phyloP scores from a whole-genome alignment of 2,888 invertebrate genomes.

The Apotomis turbidana region DNA sequence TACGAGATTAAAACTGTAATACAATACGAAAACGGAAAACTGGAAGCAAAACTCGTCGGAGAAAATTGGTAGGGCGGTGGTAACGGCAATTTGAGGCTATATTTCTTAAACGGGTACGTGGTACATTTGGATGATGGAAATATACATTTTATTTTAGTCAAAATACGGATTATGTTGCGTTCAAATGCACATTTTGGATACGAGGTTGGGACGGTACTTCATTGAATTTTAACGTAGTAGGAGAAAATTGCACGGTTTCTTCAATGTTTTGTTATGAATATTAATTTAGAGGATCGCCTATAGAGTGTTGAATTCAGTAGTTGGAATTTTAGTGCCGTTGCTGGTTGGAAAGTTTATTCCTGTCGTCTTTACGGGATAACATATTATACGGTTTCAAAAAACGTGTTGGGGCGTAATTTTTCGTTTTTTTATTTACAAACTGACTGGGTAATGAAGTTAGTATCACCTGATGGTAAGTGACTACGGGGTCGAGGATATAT shows the following conservation, averaged over 20 bases:
- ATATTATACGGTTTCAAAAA: too few species aligned
- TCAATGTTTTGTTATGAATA: slow-evolving; percentile 9
- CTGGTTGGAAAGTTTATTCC: too few species aligned
- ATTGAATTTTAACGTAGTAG: neutral
- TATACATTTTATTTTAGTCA: neutral
- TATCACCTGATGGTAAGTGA: too few species aligned
- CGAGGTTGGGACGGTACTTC: neutral
- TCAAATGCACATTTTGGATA: neutral
- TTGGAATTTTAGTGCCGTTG: neutral
- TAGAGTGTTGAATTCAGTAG: neutral
- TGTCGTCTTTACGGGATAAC: too few species aligned
- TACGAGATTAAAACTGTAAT: slow-evolving; percentile 26
- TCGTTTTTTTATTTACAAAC: too few species aligned
- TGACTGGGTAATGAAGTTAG: too few species aligned
- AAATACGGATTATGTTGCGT: neutral
- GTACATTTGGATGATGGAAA: neutral
- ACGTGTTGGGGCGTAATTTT: too few species aligned
- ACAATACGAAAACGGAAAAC: slow-evolving; percentile 23
- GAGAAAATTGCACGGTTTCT: slow-evolving; percentile 13
- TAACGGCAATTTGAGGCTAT: neutral
- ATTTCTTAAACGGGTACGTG: neutral
- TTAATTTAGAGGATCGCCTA: neutral
- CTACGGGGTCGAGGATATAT: too few species aligned
- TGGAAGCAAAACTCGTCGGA: slow-evolving; percentile 14
- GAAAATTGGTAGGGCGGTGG: slow-evolving; percentile 19